phyloP scores from a whole-genome alignment of 2,888 invertebrate genomes.

The Sphinx pinastri region DNA sequence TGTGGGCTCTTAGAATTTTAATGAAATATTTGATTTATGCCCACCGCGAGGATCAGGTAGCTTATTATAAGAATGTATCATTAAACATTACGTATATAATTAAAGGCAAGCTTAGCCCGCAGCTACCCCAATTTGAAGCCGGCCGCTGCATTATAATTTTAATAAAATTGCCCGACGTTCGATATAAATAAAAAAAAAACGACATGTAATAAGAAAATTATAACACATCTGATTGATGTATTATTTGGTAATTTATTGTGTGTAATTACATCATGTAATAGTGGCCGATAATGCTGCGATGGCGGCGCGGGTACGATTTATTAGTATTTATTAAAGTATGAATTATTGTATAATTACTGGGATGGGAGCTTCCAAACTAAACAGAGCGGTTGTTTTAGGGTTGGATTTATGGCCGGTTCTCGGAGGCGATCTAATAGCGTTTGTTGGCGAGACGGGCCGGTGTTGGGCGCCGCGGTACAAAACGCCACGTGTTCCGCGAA shows the following conservation, averaged over 20 bases:
- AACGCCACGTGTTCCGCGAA: conserved; percentile 25
- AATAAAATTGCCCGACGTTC: conserved; percentile 79
- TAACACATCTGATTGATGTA: conserved; percentile 84
- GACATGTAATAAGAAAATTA: conserved; percentile 74
- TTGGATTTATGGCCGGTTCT: conserved; percentile 77
- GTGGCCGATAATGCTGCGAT: conserved; percentile 74
- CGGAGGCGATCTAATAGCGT: conserved; percentile 73
- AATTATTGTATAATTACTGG: conserved; percentile 83
- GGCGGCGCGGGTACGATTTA: conserved; percentile 74
- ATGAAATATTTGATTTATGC: conserved; percentile 84
- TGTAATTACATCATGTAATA: conserved; percentile 83
- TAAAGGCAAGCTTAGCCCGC: conserved; percentile 75
- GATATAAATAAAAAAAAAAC: conserved; percentile 66
- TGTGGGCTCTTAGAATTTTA: conserved; percentile 75
- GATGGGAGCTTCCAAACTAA: conserved; percentile 80
- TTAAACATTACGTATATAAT: conserved; percentile 84
- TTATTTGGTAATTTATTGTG: conserved; percentile 83
- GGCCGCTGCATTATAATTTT: conserved; percentile 79
- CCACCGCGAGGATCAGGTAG: conserved; percentile 78
- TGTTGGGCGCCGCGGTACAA: conserved; percentile 19
- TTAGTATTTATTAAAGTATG: conserved; percentile 84
- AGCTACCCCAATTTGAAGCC: conserved; percentile 80
- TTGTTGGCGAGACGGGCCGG: conserved; percentile 53
- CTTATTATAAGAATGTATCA: conserved; percentile 83
- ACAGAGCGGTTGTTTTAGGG: conserved; percentile 80